phyloP scores from a whole-genome alignment of 2,113 vertebrate species.

The Odontesthes bonariensis region DNA sequence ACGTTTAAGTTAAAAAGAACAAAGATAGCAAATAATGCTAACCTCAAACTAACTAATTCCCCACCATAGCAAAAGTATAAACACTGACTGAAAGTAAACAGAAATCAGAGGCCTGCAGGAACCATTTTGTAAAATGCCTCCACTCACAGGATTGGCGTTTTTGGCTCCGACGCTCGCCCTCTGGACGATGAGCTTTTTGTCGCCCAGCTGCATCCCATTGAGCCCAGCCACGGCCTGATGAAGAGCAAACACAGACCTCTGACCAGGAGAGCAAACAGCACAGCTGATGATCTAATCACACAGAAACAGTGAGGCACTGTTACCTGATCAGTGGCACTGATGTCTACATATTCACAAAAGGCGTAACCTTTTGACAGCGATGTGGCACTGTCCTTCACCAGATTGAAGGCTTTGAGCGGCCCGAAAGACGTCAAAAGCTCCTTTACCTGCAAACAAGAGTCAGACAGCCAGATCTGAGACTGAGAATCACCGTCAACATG shows the following conservation, averaged over 20 bases:
- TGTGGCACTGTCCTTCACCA: conserved; percentile 86
- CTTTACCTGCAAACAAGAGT: conserved; percentile 79
- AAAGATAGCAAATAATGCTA: too few species aligned
- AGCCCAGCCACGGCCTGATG: conserved; percentile 81
- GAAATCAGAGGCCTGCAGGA: too few species aligned
- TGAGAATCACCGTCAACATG: background rate
- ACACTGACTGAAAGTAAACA: too few species aligned
- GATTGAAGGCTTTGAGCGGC: conserved; percentile 85
- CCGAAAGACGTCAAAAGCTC: conserved; percentile 85
- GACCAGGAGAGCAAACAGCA: background rate
- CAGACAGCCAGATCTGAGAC: conserved; percentile 36
- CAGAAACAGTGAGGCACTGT: fast-evolving
- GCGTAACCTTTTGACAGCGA: conserved; percentile 86
- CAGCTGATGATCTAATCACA: background rate
- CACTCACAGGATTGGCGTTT: conserved; percentile 79
- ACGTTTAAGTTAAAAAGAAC: too few species aligned
- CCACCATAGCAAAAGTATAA: too few species aligned
- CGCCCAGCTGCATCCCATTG: conserved; percentile 86
- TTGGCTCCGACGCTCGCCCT: conserved; percentile 85
- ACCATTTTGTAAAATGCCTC: too few species aligned
- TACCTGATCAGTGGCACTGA: conserved; percentile 85
- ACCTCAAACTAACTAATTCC: too few species aligned
- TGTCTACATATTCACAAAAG: conserved; percentile 85
- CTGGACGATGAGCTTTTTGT: conserved; percentile 86
- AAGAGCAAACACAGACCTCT: conserved; percentile 30